Conservation (phyloP, 1,140 invertebrate species). For the Microplitis mediator region DNA sequence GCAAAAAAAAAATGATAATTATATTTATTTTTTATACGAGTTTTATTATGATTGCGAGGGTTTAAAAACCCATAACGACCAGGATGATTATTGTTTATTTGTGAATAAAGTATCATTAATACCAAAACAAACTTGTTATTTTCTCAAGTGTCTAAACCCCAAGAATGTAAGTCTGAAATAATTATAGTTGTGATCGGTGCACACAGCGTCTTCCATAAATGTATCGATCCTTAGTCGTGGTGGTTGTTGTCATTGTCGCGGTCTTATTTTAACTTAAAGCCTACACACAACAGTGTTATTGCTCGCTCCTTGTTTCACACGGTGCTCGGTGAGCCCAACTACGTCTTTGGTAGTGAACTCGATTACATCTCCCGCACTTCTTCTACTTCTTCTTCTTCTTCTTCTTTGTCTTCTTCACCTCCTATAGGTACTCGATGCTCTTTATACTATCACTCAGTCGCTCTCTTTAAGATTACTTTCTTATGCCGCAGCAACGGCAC, state of each 20-base stretch:
- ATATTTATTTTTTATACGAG: too few relatives aligned
- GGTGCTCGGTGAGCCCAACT: not conserved
- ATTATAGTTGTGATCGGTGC: not conserved
- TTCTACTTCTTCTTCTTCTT: not conserved
- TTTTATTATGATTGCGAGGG: too few relatives aligned
- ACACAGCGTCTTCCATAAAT: constrained; percentile 8
- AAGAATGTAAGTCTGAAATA: not conserved
- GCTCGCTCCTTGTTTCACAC: constrained; percentile 21
- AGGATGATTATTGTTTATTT: not conserved
- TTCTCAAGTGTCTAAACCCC: not conserved
- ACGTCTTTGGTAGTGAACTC: constrained; percentile 6
- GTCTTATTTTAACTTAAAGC: not conserved
- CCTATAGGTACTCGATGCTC: not conserved
- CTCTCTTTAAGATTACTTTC: too few relatives aligned
- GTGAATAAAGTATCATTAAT: not conserved
- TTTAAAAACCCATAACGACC: too few relatives aligned
- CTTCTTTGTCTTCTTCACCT: not conserved
- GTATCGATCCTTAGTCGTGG: constrained; percentile 30
- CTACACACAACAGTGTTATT: not conserved
- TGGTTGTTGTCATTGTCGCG: too few relatives aligned
- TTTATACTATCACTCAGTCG: too few relatives aligned
- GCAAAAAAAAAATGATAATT: too few relatives aligned
- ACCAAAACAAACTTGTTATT: constrained; percentile 1
- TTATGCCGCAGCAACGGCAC: not conserved
- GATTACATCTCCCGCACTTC: constrained; percentile 13